Evolutionary conservation across 2,113 vertebrate species (phyloP).

Genomic region (Atherinomorus stipes): DNA sequence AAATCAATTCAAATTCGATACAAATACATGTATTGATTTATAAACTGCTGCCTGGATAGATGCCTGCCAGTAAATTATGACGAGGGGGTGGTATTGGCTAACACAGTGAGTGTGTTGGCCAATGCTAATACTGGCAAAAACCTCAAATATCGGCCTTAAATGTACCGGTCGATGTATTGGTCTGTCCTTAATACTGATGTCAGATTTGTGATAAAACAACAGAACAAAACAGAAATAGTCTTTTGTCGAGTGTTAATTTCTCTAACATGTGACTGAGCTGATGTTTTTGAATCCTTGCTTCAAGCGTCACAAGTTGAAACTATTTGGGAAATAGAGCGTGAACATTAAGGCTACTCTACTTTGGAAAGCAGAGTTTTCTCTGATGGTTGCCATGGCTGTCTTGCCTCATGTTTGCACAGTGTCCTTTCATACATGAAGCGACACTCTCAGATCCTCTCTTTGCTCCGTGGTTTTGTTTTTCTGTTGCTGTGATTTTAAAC

Average conservation of each 20-base stretch:
- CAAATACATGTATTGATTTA: too few relatives aligned
- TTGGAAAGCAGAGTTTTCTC: neutral
- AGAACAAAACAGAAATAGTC: neutral
- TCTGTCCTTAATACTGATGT: too few relatives aligned
- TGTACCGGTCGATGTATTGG: too few relatives aligned
- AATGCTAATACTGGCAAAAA: too few relatives aligned
- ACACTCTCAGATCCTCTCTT: neutral
- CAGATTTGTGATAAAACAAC: neutral
- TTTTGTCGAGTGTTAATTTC: neutral
- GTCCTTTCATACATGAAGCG: neutral
- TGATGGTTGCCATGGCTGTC: neutral
- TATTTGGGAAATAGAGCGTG: constrained; percentile 2
- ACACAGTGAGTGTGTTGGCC: too few relatives aligned
- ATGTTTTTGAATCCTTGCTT: constrained; percentile 12
- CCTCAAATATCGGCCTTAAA: too few relatives aligned
- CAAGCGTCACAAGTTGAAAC: neutral
- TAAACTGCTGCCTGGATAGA: too few relatives aligned
- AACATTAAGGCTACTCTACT: neutral
- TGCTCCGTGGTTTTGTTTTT: neutral
- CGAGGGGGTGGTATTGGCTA: too few relatives aligned
- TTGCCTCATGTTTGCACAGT: neutral
- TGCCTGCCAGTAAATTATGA: too few relatives aligned
- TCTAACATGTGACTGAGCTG: neutral
- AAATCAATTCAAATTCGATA: too few relatives aligned
- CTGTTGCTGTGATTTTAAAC: constrained; percentile 59